Evolutionary conservation across 1,140 invertebrate genomes (phyloP), one percentile per base, ranked within the genome.

Genomic region (Lepidostoma basale): DNA sequence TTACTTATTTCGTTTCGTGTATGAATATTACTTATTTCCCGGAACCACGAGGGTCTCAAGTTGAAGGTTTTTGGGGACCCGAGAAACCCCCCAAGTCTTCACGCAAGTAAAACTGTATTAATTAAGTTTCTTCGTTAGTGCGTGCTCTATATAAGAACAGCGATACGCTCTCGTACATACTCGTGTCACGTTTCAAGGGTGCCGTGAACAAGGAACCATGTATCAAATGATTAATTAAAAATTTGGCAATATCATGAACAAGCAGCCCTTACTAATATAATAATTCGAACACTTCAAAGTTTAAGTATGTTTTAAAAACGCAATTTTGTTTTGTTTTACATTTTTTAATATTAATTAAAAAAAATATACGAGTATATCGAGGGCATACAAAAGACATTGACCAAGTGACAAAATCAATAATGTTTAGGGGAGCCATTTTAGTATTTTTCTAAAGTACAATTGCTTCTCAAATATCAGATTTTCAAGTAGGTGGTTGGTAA

Each of bases 61-160:
- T 12, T 36, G 9, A n/a, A 6, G 33, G 1, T n/a, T 36, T 9
- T 36, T 12, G 33, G 33, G n/a, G n/a, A n/a, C n/a, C 33, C 33
- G 33, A 12, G 33, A 36, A 5, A n/a, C 33, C 33, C 14, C 33
- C 5, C 33, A 49, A 49, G 45, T 49, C 25, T 49, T 23, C 45
- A n/a, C 45, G 45, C 18, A 23, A 22, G 45, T 49, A 23, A 49
- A 49, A 49, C 45, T 49, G 45, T 49, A 23, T 49, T 49, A 49
- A 49, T 49, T 49, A 49, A 49, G 45, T 12, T 23, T n/a, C 18
- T 23, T 23, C 45, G 45, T 49, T 49, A 49, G 45, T 49, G 45
- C 45, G 45, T 49, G 45, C 25, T 49, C 25, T 49, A 49, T 23
- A n/a, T n/a, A n/a, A n/a, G n/a, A n/a, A n/a, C n/a, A n/a, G n/a